Percentiles rank a stretch among this genome's conserved stretches.
These are phyloP conservation scores for Acronicta leporina DNA, from an alignment of 2,888 invertebrate species.

Conservation along the genomic window DNA sequence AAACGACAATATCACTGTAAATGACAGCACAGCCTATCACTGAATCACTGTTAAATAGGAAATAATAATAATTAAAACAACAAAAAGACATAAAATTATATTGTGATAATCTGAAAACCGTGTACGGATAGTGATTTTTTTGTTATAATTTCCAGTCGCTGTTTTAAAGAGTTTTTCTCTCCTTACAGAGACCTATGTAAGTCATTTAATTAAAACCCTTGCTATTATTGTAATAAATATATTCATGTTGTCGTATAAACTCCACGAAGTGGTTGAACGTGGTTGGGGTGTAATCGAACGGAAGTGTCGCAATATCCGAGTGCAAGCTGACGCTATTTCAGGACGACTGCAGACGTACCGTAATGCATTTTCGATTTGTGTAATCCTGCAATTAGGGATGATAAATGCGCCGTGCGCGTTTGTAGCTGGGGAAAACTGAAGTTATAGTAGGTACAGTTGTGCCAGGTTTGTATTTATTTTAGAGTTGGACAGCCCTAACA, in stretches of 20 bases:
- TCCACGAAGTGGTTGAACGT: conserved; percentile 23
- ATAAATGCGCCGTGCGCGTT: conserved; percentile 20
- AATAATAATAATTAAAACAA: too few relatives aligned
- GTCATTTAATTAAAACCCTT: neutral
- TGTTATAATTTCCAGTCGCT: too few relatives aligned
- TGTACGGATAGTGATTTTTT: too few relatives aligned
- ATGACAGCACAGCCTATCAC: too few relatives aligned
- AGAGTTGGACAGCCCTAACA: too few relatives aligned
- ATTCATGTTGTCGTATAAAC: conserved; percentile 4
- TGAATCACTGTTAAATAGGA: too few relatives aligned
- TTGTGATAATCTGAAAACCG: too few relatives aligned
- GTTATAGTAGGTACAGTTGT: too few relatives aligned
- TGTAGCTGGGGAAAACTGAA: neutral
- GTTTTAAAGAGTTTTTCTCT: neutral
- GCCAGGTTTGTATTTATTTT: too few relatives aligned
- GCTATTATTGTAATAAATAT: neutral
- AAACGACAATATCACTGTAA: too few relatives aligned
- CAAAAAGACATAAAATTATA: too few relatives aligned
- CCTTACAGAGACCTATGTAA: neutral
- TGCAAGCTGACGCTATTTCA: conserved; percentile 24
- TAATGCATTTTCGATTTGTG: conserved; percentile 45
- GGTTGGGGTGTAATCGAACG: conserved; percentile 55
- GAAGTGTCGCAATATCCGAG: conserved; percentile 63
- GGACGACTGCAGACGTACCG: conserved; percentile 33
- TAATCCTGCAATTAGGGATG: conserved; percentile 36